Conservation (phyloP, 2,797 vertebrate species). For the Helicolenus hilgendorfi region DNA sequence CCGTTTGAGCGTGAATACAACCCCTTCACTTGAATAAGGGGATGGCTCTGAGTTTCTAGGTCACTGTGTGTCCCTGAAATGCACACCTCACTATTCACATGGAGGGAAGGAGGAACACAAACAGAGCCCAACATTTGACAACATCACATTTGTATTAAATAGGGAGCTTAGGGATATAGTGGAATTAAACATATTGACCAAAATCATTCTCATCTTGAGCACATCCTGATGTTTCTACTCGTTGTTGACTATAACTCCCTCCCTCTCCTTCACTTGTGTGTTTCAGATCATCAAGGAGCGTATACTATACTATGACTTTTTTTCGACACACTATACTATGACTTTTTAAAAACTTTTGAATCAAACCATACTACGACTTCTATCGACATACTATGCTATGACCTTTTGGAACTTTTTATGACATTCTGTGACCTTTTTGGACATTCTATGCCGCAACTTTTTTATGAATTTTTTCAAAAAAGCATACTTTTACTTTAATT, state of each 20-base stretch:
- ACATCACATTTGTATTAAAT: constrained; percentile 45
- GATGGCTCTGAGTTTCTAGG: constrained; percentile 81
- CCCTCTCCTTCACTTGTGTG: too few species aligned
- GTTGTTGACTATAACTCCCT: neutral
- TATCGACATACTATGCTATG: too few species aligned
- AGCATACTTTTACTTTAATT: too few species aligned
- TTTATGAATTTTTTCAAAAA: too few species aligned
- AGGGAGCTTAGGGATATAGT: constrained; percentile 12
- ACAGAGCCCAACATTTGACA: constrained; percentile 42
- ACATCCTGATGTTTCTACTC: neutral
- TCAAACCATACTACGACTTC: too few species aligned
- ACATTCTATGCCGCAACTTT: too few species aligned
- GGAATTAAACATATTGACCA: constrained; percentile 26
- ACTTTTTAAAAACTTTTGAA: too few species aligned
- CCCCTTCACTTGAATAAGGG: constrained; percentile 75
- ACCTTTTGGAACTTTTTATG: too few species aligned
- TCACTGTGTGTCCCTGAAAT: constrained; percentile 79
- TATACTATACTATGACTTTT: neutral
- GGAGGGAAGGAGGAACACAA: constrained; percentile 29
- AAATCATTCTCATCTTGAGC: neutral
- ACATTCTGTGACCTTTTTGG: too few species aligned
- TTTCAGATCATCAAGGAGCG: neutral
- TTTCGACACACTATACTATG: neutral
- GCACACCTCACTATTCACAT: constrained; percentile 64
- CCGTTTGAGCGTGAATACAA: constrained; percentile 61